phyloP scores from a whole-genome alignment of 2,797 vertebrate genomes.

The Scolopax rusticola region DNA sequence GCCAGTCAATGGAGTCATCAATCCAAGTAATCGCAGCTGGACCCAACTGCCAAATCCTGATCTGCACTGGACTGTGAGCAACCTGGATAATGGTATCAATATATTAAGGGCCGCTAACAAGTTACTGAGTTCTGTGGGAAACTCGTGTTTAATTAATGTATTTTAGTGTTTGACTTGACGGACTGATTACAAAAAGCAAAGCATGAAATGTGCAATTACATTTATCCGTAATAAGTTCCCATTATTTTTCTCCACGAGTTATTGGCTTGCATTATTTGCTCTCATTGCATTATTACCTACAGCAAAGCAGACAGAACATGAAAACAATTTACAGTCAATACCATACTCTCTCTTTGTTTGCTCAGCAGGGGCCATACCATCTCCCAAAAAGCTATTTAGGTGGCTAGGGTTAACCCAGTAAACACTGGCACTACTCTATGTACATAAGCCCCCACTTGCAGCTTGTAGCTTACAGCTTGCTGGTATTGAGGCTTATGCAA shows the following conservation, averaged over 20 bases:
- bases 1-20: not conserved
- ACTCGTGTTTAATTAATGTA: not conserved
- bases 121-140: not conserved
- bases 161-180: not conserved
- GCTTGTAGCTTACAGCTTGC: not conserved
- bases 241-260: not conserved
- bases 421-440: not conserved
- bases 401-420: not conserved
- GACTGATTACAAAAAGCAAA: slow-evolving; percentile 25
- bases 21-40: not conserved
- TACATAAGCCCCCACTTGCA: not conserved
- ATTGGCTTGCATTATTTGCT: not conserved
- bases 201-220: slow-evolving; percentile 20
- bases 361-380: not conserved
- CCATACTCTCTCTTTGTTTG: not conserved
- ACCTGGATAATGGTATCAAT: not conserved
- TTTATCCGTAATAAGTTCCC: not conserved
- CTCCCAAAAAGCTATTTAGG: not conserved
- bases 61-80: fast-evolving
- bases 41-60: not conserved
- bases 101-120: not conserved
- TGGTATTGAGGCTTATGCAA: not conserved
- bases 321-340: not conserved
- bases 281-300: not conserved
- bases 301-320: not conserved